phyloP scores from a whole-genome alignment of 2,888 invertebrate species.

The Cosmorhoe ocellata region DNA sequence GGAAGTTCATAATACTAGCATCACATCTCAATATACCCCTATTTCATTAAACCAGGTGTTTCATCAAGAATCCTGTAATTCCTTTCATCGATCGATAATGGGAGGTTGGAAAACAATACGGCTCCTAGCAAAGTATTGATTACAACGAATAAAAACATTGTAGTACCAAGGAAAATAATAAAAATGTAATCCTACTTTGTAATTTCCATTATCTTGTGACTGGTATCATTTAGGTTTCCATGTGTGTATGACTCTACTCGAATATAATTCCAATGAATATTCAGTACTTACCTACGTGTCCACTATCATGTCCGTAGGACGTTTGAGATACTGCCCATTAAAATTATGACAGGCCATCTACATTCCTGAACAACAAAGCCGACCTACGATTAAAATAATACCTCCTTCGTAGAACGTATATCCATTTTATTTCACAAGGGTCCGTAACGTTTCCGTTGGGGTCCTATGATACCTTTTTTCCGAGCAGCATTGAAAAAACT shows the following conservation, averaged over 20 bases:
- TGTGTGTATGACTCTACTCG: slow-evolving; percentile 8
- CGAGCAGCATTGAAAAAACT: slow-evolving; percentile 75
- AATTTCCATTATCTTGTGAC: slow-evolving; percentile 7
- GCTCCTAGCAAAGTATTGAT: slow-evolving; percentile 14
- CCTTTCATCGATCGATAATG: not conserved
- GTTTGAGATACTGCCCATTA: slow-evolving; percentile 76
- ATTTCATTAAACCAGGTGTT: slow-evolving; percentile 46
- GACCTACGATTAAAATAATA: slow-evolving; percentile 81
- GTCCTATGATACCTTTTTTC: slow-evolving; percentile 79
- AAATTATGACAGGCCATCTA: slow-evolving; percentile 80
- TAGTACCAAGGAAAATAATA: not conserved
- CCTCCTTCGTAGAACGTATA: slow-evolving; percentile 79
- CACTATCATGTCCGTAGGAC: slow-evolving; percentile 60
- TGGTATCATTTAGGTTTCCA: slow-evolving; percentile 4
- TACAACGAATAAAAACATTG: not conserved
- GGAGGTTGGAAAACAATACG: not conserved
- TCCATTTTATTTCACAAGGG: slow-evolving; percentile 79
- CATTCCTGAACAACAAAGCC: slow-evolving; percentile 80
- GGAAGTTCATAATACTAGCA: slow-evolving; percentile 1
- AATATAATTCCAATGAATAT: slow-evolving; percentile 58
- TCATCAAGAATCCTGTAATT: not conserved
- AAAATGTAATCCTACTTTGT: not conserved
- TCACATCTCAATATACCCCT: slow-evolving; percentile 27
- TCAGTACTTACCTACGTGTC: slow-evolving; percentile 53
- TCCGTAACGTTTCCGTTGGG: slow-evolving; percentile 81